phyloP scores from a whole-genome alignment of 2,888 invertebrate species.

The Cordylochernes scorpioides region DNA sequence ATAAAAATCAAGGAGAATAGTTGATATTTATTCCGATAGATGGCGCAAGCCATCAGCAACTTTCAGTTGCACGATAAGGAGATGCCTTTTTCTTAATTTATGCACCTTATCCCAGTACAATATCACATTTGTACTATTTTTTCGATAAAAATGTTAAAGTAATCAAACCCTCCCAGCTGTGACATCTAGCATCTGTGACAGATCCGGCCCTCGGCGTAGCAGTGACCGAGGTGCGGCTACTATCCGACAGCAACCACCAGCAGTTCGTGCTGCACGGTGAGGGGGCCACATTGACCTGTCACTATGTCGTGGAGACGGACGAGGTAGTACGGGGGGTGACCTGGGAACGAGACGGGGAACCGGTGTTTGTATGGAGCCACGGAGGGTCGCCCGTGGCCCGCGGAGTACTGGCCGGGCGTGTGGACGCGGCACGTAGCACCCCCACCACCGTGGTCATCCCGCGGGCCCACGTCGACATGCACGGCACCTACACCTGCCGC shows the following conservation, averaged over 20 bases:
- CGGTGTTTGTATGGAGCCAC: conserved; percentile 12
- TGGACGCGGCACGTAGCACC: conserved; percentile 6
- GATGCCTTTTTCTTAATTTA: no score
- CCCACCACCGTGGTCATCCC: conserved; percentile 7
- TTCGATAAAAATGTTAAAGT: no score
- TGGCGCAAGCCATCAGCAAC: no score
- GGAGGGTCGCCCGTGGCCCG: conserved; percentile 8
- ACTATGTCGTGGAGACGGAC: conserved; percentile 7
- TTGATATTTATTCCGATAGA: no score
- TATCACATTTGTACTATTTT: no score
- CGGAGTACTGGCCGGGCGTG: conserved; percentile 9
- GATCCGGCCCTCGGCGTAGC: conserved; percentile 7
- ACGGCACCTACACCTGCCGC: conserved; percentile 14
- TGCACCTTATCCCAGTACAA: no score
- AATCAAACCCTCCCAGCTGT: no score
- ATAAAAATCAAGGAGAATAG: no score
- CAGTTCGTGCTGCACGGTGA: conserved; percentile 14
- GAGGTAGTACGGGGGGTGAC: conserved; percentile 12
- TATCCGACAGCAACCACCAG: conserved; percentile 6
- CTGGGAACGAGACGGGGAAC: conserved; percentile 14
- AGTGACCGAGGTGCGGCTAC: conserved; percentile 12
- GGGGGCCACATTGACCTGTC: conserved; percentile 12
- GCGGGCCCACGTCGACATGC: conserved; percentile 12
- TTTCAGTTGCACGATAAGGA: no score
- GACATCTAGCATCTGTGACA: no score